Evolutionary conservation across 2,113 vertebrate genomes (phyloP).

Genomic region (Xerus inauris): DNA sequence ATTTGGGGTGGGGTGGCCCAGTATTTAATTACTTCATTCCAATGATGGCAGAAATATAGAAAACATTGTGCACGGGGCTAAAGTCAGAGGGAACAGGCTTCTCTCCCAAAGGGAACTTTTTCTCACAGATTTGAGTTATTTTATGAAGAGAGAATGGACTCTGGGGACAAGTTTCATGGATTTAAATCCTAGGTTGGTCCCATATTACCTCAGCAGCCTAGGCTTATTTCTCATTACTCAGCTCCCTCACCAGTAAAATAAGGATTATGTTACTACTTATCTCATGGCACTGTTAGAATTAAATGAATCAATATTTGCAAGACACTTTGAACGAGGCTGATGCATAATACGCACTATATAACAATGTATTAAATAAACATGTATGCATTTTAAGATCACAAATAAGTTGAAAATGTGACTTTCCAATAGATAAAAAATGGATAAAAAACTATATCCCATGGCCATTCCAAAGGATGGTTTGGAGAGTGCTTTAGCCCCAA

Average conservation of each 20-base stretch:
- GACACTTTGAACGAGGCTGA: not conserved
- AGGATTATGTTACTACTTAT: not conserved
- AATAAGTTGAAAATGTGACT: not conserved
- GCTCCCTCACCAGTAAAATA: not conserved
- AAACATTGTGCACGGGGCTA: not conserved
- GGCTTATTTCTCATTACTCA: not conserved
- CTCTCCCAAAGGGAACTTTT: not conserved
- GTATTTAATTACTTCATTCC: not conserved
- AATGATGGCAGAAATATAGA: not conserved
- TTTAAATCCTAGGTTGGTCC: not conserved
- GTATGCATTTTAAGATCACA: not conserved
- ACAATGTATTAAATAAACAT: not conserved
- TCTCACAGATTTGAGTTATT: not conserved
- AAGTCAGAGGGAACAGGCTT: not conserved
- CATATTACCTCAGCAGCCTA: not conserved
- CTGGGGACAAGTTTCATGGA: not conserved
- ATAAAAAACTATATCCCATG: not conserved
- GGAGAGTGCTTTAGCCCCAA: not conserved
- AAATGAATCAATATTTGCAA: not conserved
- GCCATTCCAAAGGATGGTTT: not conserved
- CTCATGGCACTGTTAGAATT: not conserved
- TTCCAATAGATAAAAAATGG: not conserved
- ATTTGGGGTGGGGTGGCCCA: too few relatives aligned
- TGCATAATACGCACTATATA: not conserved
- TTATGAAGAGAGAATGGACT: not conserved